Evolutionary conservation across 1,140 invertebrate species (phyloP), one percentile per base, ranked within the genome.

Genomic region (Sweltsa coloradensis): DNA sequence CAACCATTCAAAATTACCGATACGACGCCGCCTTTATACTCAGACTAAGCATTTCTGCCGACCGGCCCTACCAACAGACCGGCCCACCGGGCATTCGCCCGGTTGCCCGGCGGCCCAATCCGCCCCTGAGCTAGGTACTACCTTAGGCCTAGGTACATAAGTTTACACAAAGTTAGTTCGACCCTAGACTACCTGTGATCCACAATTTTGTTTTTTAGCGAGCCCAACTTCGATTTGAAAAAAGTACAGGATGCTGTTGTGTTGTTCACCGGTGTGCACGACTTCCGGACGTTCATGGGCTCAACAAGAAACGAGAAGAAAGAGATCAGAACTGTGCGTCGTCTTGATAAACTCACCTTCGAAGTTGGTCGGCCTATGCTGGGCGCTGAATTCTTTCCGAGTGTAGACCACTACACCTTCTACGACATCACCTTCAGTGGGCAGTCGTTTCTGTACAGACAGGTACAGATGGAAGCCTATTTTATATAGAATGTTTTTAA

Each of bases 391-490:
- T 49, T 67, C 52, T 72, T 63, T 60, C 62, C 69, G 50, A 55
- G 21, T 69, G 61, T 45, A 53, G 65, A 39, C 58, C 53, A 67
- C 24, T 76, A 75, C 53, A 61, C 77, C 53, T 83, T 76, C 57
- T 83, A 74, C 69, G 70, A 83, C 55, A 64, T 87, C 29, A 67
- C 67, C 47, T 68, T 78, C 11, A 71, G 67, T 49, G 70, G 72
- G 21, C 69, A 57, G 57, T 70, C 73, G n/a, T 87, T 85, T 68
- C 64, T 85, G 14, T 80, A 85, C 57, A 83, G 79, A 56, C 82
- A 85, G 68, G 80, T 24, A 46, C 13, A 34, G 54, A 61, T 16
- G 45, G 41, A 21, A 39, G 23, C 40, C 45, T 36, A 43, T 47
- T 19, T 16, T 43, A 40, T 43, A 41, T 44, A 39, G 39, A 47